Evolutionary conservation across 1,140 invertebrate genomes (phyloP).

Genomic region (Magallana angulata): DNA sequence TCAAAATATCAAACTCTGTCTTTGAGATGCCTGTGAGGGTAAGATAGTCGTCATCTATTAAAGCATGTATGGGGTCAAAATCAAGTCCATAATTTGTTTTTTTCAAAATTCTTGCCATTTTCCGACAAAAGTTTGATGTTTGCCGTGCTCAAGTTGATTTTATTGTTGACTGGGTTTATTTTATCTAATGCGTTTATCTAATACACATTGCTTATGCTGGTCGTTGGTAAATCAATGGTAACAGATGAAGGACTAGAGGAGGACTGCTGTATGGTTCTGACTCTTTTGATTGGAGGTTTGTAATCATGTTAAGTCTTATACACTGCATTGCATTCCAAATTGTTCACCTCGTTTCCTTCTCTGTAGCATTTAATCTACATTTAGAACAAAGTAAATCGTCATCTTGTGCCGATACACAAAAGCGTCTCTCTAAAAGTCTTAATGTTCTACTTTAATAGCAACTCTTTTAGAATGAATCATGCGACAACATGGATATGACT

Average conservation of each 20-base stretch:
- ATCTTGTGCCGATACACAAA: neutral
- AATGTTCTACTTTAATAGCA: too few relatives aligned
- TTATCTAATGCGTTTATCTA: neutral
- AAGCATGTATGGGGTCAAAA: slow-evolving; percentile 9
- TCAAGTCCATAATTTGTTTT: neutral
- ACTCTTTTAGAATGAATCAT: too few relatives aligned
- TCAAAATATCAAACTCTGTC: slow-evolving; percentile 36
- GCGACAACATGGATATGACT: too few relatives aligned
- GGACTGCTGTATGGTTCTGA: too few relatives aligned
- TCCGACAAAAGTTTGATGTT: neutral
- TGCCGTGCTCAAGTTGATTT: neutral
- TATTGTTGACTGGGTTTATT: neutral
- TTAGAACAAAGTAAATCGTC: neutral
- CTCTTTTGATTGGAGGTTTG: neutral
- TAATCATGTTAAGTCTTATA: neutral
- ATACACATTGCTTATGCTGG: neutral
- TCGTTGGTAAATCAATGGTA: too few relatives aligned
- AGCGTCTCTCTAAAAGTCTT: too few relatives aligned
- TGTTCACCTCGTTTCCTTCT: neutral
- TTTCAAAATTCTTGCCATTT: neutral
- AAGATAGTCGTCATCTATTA: neutral
- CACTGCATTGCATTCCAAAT: neutral
- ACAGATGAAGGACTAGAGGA: too few relatives aligned
- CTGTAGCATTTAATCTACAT: slow-evolving; percentile 13
- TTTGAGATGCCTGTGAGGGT: slow-evolving; percentile 43